phyloP scores from a whole-genome alignment of 2,888 invertebrate species.

The Saturnia japonica region DNA sequence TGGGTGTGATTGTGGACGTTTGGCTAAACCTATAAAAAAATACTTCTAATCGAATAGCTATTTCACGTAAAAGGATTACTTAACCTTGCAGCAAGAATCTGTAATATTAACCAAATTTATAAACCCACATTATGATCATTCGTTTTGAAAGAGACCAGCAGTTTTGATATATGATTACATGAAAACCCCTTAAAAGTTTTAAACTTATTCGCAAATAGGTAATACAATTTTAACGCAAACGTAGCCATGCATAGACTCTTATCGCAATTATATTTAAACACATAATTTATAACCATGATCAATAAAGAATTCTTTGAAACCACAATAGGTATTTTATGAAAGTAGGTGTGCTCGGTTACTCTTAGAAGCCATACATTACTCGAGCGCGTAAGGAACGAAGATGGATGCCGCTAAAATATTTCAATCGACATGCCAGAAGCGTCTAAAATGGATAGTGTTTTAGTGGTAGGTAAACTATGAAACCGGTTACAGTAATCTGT shows the following conservation, averaged over 20 bases:
- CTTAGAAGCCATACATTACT: constrained; percentile 8
- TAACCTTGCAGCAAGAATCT: background rate
- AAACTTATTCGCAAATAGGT: background rate
- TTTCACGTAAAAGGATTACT: background rate
- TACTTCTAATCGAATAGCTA: background rate
- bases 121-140: background rate
- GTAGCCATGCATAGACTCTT: background rate
- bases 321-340: background rate
- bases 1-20: too few relatives aligned
- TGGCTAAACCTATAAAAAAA: background rate
- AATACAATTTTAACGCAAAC: background rate
- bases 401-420: background rate
- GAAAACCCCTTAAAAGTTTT: too few relatives aligned
- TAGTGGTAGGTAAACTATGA: too few relatives aligned
- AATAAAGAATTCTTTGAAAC: background rate
- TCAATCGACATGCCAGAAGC: background rate
- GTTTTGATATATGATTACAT: background rate
- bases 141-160: background rate
- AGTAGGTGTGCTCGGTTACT: background rate
- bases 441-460: background rate
- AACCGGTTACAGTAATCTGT: too few relatives aligned
- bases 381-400: background rate
- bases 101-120: background rate
- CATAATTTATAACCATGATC: background rate
- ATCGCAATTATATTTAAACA: background rate